phyloP scores from a whole-genome alignment of 2,113 vertebrate species.

The Spea multiplicata region DNA sequence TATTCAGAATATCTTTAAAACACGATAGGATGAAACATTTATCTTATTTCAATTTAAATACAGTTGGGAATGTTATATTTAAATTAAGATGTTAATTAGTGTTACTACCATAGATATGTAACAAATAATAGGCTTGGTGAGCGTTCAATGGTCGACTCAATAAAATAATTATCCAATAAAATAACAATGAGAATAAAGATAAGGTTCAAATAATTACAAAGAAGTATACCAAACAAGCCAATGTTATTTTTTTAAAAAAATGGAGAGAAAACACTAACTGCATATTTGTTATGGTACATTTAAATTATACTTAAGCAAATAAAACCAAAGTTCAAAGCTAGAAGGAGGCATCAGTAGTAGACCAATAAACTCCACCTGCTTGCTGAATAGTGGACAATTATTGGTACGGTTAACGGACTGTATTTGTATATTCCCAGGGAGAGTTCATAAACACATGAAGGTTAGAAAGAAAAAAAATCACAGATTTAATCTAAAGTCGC shows the following conservation, averaged over 20 bases:
- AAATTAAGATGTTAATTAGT: neutral
- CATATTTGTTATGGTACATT: conserved; percentile 73
- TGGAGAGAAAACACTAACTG: conserved; percentile 68
- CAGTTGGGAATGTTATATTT: neutral
- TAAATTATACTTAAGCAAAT: conserved; percentile 82
- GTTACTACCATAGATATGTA: conserved; percentile 1
- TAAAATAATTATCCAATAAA: conserved; percentile 24
- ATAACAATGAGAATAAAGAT: conserved; percentile 51
- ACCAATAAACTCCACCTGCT: conserved; percentile 66
- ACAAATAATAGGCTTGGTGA: conserved; percentile 2
- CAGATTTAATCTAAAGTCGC: conserved; percentile 60
- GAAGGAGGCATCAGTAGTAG: conserved; percentile 81
- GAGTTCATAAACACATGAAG: conserved; percentile 62
- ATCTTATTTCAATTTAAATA: neutral
- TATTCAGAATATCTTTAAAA: conserved; percentile 26
- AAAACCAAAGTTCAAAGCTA: conserved; percentile 77
- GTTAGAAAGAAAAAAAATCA: conserved; percentile 66
- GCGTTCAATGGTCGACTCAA: conserved; percentile 11
- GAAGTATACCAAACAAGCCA: conserved; percentile 53
- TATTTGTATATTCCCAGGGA: conserved; percentile 59
- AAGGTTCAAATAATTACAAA: conserved; percentile 61
- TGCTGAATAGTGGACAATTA: conserved; percentile 31
- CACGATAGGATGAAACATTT: neutral
- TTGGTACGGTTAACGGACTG: conserved; percentile 60
- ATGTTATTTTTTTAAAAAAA: conserved; percentile 66